Evolutionary conservation across 2,113 vertebrate genomes (phyloP).

Genomic region (Anoplopoma fimbria): DNA sequence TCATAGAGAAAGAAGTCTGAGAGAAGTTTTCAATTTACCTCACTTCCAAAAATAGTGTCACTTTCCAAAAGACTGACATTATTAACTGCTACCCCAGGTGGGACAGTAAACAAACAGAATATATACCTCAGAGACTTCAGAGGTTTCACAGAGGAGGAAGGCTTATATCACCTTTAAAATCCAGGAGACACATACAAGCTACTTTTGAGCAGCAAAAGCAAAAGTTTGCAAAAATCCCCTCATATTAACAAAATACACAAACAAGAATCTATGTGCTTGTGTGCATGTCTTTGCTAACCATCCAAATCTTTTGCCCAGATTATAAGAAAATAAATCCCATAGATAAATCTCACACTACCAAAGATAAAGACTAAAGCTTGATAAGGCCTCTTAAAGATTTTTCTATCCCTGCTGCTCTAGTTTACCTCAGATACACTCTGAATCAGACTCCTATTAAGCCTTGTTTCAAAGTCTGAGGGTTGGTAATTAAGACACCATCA

Average conservation of each 20-base stretch:
- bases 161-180: not conserved
- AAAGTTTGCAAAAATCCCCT: not conserved
- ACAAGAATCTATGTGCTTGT: not conserved
- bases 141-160: not conserved
- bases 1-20: not conserved
- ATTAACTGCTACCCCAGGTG: not conserved
- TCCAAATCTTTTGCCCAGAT: not conserved
- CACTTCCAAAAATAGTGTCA: not conserved
- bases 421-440: not conserved
- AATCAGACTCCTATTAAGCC: constrained; percentile 22
- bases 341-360: not conserved
- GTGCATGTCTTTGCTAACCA: not conserved
- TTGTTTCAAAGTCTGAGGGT: constrained; percentile 32
- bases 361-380: not conserved
- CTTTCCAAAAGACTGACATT: not conserved
- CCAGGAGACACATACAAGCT: not conserved
- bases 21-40: not conserved
- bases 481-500: constrained; percentile 41
- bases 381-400: not conserved
- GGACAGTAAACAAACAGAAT: not conserved
- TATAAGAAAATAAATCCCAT: not conserved
- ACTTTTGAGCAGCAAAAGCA: not conserved
- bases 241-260: not conserved
- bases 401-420: constrained; percentile 3
- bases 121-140: not conserved